phyloP scores from a whole-genome alignment of 2,797 vertebrate species.

The Notamacropus eugenii region DNA sequence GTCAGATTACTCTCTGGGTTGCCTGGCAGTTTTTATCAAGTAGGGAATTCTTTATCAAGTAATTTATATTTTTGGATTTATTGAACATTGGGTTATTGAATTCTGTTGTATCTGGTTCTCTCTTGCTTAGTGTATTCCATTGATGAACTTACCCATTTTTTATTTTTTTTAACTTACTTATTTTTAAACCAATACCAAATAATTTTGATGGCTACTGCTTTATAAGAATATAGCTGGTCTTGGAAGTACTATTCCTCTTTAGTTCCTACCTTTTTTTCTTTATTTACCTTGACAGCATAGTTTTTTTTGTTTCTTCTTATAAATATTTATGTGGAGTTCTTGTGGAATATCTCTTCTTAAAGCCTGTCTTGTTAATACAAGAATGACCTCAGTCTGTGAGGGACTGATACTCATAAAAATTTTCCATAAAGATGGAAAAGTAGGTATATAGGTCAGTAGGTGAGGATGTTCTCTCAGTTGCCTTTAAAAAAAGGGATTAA shows the following conservation, averaged over 20 bases:
- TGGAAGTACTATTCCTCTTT: too few relatives aligned
- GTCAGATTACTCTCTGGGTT: too few relatives aligned
- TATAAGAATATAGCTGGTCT: too few relatives aligned
- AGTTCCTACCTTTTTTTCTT: too few relatives aligned
- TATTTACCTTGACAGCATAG: too few relatives aligned
- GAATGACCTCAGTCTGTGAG: background rate
- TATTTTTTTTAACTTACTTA: too few relatives aligned
- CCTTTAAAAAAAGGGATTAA: background rate
- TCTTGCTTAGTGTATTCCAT: background rate
- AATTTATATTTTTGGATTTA: background rate
- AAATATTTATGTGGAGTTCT: background rate
- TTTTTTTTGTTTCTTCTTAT: background rate
- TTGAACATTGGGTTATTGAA: background rate
- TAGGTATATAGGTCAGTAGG: too few relatives aligned
- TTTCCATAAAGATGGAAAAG: background rate
- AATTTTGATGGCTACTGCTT: too few relatives aligned
- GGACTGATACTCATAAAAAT: background rate
- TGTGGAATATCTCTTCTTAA: background rate
- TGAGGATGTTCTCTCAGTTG: background rate
- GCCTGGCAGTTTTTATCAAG: background rate
- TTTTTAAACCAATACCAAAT: background rate
- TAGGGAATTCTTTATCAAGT: background rate
- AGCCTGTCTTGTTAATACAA: background rate
- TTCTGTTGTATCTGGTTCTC: background rate
- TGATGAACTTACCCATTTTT: background rate